Conservation (phyloP, 2,113 vertebrate species). For the Petaurus breviceps region DNA sequence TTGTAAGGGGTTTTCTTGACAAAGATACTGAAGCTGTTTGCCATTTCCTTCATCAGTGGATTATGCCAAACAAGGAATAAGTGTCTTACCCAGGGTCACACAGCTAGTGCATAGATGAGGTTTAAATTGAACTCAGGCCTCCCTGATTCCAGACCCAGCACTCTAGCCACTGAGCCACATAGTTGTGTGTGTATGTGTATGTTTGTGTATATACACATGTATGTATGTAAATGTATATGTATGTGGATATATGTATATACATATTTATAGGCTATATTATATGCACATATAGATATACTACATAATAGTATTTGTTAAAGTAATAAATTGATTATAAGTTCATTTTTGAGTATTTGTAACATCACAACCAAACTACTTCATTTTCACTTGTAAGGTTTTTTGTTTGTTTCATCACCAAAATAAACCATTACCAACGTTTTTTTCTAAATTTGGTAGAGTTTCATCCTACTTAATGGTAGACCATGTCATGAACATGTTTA, state of each 20-base stretch:
- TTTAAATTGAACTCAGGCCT: not conserved
- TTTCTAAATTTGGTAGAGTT: not conserved
- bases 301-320: not conserved
- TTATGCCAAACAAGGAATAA: not conserved
- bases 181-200: no score
- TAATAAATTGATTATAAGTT: not conserved
- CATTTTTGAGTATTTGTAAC: not conserved
- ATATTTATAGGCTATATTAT: no score
- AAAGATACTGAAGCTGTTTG: not conserved
- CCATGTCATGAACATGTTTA: conserved; percentile 17
- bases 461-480: not conserved
- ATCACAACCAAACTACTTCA: not conserved
- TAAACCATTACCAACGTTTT: not conserved
- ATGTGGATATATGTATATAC: no score
- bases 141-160: not conserved
- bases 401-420: not conserved
- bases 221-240: no score
- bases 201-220: no score
- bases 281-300: not conserved
- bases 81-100: not conserved
- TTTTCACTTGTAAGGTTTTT: not conserved
- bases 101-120: not conserved
- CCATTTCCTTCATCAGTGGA: not conserved
- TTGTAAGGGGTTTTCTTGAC: not conserved
- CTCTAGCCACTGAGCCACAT: no score